A percentile compares a stretch with the other conserved stretches of the same genome.
Evolutionary conservation across 2,888 invertebrate genomes (phyloP).

Genomic region (Tipula confusa): DNA sequence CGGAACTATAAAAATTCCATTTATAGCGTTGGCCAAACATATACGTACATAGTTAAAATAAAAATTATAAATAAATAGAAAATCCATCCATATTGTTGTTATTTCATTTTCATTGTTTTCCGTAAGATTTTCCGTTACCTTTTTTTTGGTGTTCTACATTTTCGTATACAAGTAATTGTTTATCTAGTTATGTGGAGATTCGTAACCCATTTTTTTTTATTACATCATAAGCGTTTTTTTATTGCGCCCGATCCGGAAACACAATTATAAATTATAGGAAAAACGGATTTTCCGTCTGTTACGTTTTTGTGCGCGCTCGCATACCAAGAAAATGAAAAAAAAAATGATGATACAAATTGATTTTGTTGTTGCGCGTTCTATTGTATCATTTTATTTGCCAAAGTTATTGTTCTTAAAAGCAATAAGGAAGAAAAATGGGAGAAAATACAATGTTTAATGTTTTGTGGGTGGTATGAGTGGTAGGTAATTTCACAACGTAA

Average conservation of each 20-base stretch:
- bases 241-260: background rate
- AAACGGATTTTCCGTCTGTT: background rate
- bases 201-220: background rate
- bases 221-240: background rate
- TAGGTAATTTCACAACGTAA: background rate
- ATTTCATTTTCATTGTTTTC: background rate
- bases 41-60: background rate
- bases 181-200: background rate
- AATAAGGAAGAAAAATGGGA: background rate
- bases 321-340: background rate
- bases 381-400: background rate
- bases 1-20: background rate
- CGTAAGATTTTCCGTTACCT: background rate
- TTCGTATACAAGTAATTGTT: background rate
- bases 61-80: background rate
- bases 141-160: too few species aligned
- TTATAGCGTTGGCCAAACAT: background rate
- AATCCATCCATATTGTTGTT: slow-evolving; percentile 20
- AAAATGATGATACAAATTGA: background rate
- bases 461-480: background rate
- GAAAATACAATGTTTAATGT: background rate
- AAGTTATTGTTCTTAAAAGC: background rate
- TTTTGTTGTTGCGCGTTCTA: background rate
- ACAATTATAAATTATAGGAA: background rate
- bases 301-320: background rate